phyloP scores from a whole-genome alignment of 2,888 invertebrate genomes.

The Clistopyga incitator region DNA sequence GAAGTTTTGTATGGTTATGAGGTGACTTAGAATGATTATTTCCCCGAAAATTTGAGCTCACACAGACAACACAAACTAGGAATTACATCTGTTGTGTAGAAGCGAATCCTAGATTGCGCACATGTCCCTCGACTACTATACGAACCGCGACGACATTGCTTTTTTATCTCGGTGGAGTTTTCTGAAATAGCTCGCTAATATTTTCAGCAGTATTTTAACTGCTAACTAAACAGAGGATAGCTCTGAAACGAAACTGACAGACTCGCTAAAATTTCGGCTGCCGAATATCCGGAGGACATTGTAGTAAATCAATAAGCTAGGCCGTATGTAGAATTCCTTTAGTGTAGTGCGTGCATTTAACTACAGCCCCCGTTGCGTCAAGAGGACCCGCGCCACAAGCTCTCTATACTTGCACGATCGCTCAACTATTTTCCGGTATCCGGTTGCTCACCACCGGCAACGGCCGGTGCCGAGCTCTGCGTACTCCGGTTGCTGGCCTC shows the following conservation, averaged over 20 bases:
- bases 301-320: slow-evolving; percentile 5
- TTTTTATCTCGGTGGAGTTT: no score
- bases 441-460: slow-evolving; percentile 69
- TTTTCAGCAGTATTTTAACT: neutral
- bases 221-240: neutral
- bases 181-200: neutral
- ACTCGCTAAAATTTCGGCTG: neutral
- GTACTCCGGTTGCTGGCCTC: slow-evolving; percentile 74
- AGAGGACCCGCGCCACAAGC: neutral
- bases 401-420: slow-evolving; percentile 43
- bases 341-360: neutral
- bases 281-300: neutral
- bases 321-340: slow-evolving; percentile 9
- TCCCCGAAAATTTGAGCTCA: no score
- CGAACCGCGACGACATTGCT: no score
- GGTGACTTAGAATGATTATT: no score
- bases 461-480: slow-evolving; percentile 30
- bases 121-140: no score
- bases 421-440: slow-evolving; percentile 63
- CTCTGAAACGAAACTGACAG: neutral
- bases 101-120: no score
- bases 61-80: no score
- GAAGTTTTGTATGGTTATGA: no score
- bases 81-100: no score
- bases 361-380: slow-evolving; percentile 8